Evolutionary conservation across 2,113 vertebrate genomes (phyloP).

Genomic region (Toxotes jaculatrix): DNA sequence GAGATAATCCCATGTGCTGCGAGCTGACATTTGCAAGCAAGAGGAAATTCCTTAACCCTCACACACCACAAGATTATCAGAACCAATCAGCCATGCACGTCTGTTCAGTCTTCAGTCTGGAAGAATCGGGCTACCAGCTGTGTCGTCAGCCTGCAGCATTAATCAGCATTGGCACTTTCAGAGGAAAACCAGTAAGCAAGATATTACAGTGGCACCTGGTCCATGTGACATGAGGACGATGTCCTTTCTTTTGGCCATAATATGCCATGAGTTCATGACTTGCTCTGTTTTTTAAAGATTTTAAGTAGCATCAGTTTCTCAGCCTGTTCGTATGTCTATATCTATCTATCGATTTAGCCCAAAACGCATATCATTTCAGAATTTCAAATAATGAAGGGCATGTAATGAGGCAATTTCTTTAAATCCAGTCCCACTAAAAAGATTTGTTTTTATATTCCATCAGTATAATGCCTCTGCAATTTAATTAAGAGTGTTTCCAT

Average conservation of each 20-base stretch:
- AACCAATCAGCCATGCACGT: slow-evolving; percentile 14
- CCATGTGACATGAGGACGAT: neutral
- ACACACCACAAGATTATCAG: slow-evolving; percentile 21
- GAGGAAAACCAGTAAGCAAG: neutral
- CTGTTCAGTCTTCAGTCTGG: neutral
- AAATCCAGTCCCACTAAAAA: neutral
- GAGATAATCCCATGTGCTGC: slow-evolving; percentile 30
- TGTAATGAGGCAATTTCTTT: neutral
- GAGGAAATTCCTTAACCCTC: slow-evolving; percentile 14
- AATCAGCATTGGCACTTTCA: neutral
- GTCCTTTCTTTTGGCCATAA: neutral
- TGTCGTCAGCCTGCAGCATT: neutral
- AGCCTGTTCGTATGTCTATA: neutral
- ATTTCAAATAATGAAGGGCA: neutral
- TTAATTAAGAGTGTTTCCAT: neutral
- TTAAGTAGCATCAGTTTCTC: neutral
- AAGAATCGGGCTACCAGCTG: slow-evolving; percentile 6
- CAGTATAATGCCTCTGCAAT: neutral
- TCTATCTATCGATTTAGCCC: neutral
- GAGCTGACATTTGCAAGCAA: slow-evolving; percentile 15
- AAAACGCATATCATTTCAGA: neutral
- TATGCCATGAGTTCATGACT: neutral
- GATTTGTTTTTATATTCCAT: neutral
- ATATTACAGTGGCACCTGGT: neutral
- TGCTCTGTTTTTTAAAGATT: neutral